Conservation (phyloP, 1,140 invertebrate genomes). For the Drosophila kikkawai region DNA sequence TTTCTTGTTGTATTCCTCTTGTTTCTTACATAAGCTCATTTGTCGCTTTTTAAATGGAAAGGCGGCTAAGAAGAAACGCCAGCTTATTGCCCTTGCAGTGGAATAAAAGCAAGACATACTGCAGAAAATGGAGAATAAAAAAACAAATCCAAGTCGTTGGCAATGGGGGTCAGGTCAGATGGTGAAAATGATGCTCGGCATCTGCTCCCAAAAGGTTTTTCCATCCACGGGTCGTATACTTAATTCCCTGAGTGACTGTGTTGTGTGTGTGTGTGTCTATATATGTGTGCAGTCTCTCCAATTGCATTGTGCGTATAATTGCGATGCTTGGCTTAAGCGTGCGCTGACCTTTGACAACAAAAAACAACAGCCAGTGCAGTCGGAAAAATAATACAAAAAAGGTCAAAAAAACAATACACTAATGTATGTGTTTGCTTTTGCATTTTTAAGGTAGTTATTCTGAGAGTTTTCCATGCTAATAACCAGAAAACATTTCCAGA, state of each 20-base stretch:
- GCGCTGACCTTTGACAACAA: constrained; percentile 80
- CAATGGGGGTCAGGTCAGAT: constrained; percentile 51
- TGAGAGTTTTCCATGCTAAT: no score
- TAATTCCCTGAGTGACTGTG: constrained; percentile 21
- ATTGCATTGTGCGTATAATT: constrained; percentile 81
- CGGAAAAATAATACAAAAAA: constrained; percentile 26
- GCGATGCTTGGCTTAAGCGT: constrained; percentile 81
- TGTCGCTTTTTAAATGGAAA: constrained; percentile 21
- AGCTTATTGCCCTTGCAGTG: constrained; percentile 28
- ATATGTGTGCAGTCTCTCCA: constrained; percentile 13
- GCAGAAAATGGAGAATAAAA: constrained; percentile 37
- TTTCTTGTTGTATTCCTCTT: constrained; percentile 6
- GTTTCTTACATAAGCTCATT: constrained; percentile 36
- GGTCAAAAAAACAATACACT: constrained; percentile 2
- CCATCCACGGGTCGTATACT: constrained; percentile 43
- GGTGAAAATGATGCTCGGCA: constrained; percentile 37
- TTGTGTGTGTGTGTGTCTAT: constrained; percentile 1
- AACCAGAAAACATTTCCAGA: no score
- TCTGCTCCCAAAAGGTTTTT: constrained; percentile 41
- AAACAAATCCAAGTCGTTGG: constrained; percentile 32
- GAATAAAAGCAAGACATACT: constrained; percentile 10
- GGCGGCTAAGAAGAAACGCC: constrained; percentile 31
- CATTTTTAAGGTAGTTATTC: no score
- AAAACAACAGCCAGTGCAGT: constrained; percentile 13
- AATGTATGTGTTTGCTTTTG: not conserved